Percentiles rank a stretch among this genome's conserved stretches.
These are phyloP conservation scores for Pangasianodon hypophthalmus DNA, from an alignment of 2,113 vertebrate genomes.

Conservation along the genomic window DNA sequence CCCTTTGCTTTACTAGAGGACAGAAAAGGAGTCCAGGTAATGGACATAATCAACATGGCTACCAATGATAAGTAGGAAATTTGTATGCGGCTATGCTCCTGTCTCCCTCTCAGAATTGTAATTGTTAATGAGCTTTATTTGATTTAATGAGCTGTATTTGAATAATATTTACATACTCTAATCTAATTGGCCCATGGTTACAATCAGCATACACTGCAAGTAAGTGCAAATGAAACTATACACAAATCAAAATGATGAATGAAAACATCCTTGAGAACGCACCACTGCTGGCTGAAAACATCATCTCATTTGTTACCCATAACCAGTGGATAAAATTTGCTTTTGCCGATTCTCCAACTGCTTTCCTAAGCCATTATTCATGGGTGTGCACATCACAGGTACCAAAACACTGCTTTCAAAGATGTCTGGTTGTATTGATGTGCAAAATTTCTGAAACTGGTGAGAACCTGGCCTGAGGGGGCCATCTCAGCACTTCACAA, in stretches of 20 bases:
- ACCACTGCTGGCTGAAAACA: not conserved
- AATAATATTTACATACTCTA: slow-evolving; percentile 2
- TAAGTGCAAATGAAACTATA: not conserved
- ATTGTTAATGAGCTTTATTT: not conserved
- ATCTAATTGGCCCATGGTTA: not conserved
- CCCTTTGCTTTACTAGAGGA: not conserved
- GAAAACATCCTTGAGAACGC: not conserved
- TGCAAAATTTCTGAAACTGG: not conserved
- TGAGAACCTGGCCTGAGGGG: not conserved
- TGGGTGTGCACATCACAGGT: not conserved
- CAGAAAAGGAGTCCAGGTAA: not conserved
- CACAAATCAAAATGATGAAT: not conserved
- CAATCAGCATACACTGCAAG: not conserved
- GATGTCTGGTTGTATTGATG: not conserved
- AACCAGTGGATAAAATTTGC: not conserved
- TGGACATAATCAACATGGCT: not conserved
- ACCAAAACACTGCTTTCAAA: slow-evolving; percentile 1
- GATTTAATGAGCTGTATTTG: not conserved
- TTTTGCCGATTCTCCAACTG: not conserved
- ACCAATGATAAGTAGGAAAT: not conserved
- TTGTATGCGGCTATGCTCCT: not conserved
- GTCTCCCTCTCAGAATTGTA: not conserved
- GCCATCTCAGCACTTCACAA: not conserved
- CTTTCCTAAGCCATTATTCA: not conserved
- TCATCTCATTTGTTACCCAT: not conserved